Evolutionary conservation across 2,888 invertebrate genomes (phyloP), one percentile per base, ranked within the genome.

Genomic region (Rhagonycha fulva): DNA sequence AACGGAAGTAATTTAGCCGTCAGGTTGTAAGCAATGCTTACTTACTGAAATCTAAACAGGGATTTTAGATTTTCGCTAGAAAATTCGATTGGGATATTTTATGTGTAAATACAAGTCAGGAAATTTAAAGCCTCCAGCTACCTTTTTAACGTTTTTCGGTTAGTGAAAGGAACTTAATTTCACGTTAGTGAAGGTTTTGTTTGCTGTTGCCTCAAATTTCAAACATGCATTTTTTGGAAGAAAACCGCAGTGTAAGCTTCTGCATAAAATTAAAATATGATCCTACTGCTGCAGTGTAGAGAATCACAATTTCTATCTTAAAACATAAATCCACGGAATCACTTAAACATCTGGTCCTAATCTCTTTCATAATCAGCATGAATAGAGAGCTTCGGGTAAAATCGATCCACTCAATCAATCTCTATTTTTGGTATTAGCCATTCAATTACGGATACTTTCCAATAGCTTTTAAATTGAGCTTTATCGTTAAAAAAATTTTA

Each of bases 51-150:
- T 82, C 81, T 79, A 82, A 83, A 82, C 82, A 83, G 81, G 78
- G 81, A 83, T 82, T 83, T 82, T 75, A 71, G 76, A 77, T 81
- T 76, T 75, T 63, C 63, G 74, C 72, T 75, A 71, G 80, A 80
- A 82, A 83, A 84, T 83, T 84, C 84, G 80, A 84, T 84, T 83
- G 83, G 81, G 82, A 83, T 83, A 83, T 84, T 19, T 84, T 83
- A 83, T 83, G 83, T 81, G 84, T 80, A 84, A 83, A 83, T 82
- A 83, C 78, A 75, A 80, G 71, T 66, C 80, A 79, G 83, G 81
- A 82, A 82, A 81, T 82, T 83, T 81, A 80, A 77, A 78, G 74
- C 72, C 77, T 75, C 75, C 23, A 76, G 79, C 78, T 71, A 71
- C 63, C 74, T 76, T 76, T 81, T 71, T 79, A 75, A 78, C 78